phyloP scores from a whole-genome alignment of 2,113 vertebrate species.

The Sisor rabdophorus region DNA sequence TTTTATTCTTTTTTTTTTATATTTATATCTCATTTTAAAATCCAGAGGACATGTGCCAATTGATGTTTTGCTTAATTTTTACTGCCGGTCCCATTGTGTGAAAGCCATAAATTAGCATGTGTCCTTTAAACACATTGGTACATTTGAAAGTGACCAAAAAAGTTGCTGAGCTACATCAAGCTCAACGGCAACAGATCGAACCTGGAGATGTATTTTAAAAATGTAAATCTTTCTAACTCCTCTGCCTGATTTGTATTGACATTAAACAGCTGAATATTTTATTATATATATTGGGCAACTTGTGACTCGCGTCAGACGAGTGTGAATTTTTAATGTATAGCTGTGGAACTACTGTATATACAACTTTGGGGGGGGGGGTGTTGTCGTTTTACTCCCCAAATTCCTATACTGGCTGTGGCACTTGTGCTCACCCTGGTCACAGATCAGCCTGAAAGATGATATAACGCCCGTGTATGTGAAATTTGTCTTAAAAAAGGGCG shows the following conservation, averaged over 20 bases:
- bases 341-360: conserved; percentile 75
- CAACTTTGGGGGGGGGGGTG: conserved; percentile 49
- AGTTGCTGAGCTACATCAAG: neutral
- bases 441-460: too few species aligned
- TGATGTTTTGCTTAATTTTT: conserved; percentile 18
- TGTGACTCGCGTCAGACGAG: conserved; percentile 35
- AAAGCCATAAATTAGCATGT: conserved; percentile 8
- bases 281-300: conserved; percentile 35
- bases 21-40: conserved; percentile 14
- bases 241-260: conserved; percentile 26
- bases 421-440: too few species aligned
- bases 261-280: conserved; percentile 29
- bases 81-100: neutral
- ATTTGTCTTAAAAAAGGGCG: too few species aligned
- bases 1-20: conserved; percentile 15
- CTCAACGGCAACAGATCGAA: conserved; percentile 23
- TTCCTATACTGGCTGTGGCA: too few species aligned
- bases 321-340: conserved; percentile 59
- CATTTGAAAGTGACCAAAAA: conserved; percentile 47
- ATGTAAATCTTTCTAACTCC: conserved; percentile 44
- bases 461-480: too few species aligned
- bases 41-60: conserved; percentile 2
- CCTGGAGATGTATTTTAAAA: conserved; percentile 36
- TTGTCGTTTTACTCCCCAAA: too few species aligned
- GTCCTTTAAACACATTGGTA: conserved; percentile 25